Conservation (phyloP, 1,140 invertebrate species). For the Drosophila truncata region DNA sequence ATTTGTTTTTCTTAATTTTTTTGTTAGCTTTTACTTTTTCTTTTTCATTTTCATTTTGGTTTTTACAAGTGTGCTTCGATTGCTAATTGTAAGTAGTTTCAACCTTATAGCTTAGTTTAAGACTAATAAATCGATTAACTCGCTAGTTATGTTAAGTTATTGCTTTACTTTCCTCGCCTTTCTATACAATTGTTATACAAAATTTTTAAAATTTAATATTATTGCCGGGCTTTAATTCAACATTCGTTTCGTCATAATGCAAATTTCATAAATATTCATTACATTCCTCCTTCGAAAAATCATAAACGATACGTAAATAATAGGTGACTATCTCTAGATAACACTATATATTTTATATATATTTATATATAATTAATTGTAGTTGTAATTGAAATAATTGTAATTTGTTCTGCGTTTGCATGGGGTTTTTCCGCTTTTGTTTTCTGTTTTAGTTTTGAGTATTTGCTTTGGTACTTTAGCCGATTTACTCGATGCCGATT, state of each 20-base stretch:
- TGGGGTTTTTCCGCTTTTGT: constrained; percentile 23
- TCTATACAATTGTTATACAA: constrained; percentile 79
- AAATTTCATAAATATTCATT: constrained; percentile 57
- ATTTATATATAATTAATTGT: constrained; percentile 50
- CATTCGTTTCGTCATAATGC: constrained; percentile 45
- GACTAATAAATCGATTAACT: constrained; percentile 79
- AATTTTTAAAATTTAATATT: constrained; percentile 81
- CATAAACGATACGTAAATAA: constrained; percentile 55
- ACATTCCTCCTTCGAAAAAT: constrained; percentile 32
- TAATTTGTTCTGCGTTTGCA: constrained; percentile 60
- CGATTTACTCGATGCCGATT: constrained; percentile 83
- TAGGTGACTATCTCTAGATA: constrained; percentile 65
- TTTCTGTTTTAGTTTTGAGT: constrained; percentile 71
- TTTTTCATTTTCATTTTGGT: constrained; percentile 17
- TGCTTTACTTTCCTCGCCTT: constrained; percentile 69
- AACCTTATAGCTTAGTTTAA: constrained; percentile 69
- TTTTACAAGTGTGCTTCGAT: constrained; percentile 68
- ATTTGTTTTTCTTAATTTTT: constrained; percentile 30
- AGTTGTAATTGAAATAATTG: constrained; percentile 77
- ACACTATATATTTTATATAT: constrained; percentile 51
- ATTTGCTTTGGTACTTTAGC: constrained; percentile 85
- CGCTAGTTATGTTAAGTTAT: constrained; percentile 74
- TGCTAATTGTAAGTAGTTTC: constrained; percentile 76
- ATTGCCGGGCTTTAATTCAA: constrained; percentile 75
- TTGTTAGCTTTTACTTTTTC: constrained; percentile 1